phyloP scores from a whole-genome alignment of 64 coral and sea anemone species.

The Porites australiensis region DNA sequence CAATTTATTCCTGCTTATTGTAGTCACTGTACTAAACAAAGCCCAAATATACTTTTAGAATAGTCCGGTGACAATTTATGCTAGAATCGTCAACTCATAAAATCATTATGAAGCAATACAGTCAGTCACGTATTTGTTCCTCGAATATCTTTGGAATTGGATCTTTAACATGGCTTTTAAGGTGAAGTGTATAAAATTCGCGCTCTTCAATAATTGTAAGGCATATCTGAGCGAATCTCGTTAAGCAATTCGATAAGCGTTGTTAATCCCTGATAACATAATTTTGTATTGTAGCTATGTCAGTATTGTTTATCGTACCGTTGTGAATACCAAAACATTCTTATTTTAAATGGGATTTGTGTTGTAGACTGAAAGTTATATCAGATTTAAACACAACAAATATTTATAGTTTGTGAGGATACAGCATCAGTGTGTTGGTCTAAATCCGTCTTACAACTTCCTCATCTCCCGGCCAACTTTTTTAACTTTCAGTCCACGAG shows the following conservation, averaged over 20 bases:
- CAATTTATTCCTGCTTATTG: background rate
- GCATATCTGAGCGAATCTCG: background rate
- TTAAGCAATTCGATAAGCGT: conserved; percentile 3
- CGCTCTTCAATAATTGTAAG: too few relatives aligned
- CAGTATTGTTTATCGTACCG: conserved; percentile 10
- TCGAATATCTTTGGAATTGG: too few relatives aligned
- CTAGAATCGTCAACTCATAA: background rate
- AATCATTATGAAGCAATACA: too few relatives aligned
- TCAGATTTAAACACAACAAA: background rate
- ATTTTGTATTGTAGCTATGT: background rate
- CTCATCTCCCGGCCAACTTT: too few relatives aligned
- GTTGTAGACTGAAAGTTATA: background rate
- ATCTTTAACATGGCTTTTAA: too few relatives aligned
- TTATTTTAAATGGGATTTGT: background rate
- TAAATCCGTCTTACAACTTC: too few relatives aligned
- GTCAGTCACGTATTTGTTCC: too few relatives aligned
- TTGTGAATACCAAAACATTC: background rate
- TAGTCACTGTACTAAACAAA: background rate
- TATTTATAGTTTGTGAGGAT: too few relatives aligned
- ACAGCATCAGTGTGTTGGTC: too few relatives aligned
- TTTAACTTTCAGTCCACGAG: background rate
- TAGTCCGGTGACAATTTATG: background rate
- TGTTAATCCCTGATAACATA: background rate
- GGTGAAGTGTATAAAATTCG: too few relatives aligned
- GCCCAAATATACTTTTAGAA: background rate